Conservation (phyloP, 2,888 invertebrate species). For the Cheilosia scutellata region DNA sequence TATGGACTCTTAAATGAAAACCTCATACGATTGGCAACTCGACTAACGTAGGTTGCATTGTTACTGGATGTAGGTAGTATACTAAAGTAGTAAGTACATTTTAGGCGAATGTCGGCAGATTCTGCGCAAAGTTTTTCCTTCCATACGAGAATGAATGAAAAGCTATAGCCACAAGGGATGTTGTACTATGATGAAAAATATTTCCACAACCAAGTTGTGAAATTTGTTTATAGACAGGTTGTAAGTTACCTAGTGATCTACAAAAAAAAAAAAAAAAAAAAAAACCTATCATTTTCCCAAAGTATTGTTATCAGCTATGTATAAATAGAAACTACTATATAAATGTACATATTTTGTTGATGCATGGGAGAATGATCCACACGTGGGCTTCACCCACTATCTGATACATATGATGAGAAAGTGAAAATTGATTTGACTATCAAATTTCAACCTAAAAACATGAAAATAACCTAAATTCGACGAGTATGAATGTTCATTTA, state of each 20-base stretch:
- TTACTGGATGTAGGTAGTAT: neutral
- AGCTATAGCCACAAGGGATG: neutral
- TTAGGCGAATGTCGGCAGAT: conserved; percentile 19
- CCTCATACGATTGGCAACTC: conserved; percentile 22
- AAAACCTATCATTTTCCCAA: too few relatives aligned
- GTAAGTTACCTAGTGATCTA: too few relatives aligned
- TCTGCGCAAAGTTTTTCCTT: conserved; percentile 43
- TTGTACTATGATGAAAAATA: too few relatives aligned
- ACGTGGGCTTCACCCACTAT: conserved; percentile 31
- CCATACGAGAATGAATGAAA: conserved; percentile 13
- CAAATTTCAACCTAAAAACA: conserved; percentile 17
- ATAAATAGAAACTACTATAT: neutral
- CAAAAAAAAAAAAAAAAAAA: too few relatives aligned
- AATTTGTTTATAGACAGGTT: too few relatives aligned
- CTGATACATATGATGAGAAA: neutral
- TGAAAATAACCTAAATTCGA: conserved; percentile 30
- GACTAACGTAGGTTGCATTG: conserved; percentile 1
- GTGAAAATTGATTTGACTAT: conserved; percentile 13
- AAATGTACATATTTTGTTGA: neutral
- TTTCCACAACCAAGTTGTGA: too few relatives aligned
- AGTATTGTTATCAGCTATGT: neutral
- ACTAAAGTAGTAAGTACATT: conserved; percentile 13
- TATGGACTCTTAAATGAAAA: neutral
- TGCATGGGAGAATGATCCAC: neutral
- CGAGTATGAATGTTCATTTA: neutral